These are phyloP conservation scores for Gila robusta DNA, from an alignment of 2,797 vertebrate genomes.

Conservation along the genomic window DNA sequence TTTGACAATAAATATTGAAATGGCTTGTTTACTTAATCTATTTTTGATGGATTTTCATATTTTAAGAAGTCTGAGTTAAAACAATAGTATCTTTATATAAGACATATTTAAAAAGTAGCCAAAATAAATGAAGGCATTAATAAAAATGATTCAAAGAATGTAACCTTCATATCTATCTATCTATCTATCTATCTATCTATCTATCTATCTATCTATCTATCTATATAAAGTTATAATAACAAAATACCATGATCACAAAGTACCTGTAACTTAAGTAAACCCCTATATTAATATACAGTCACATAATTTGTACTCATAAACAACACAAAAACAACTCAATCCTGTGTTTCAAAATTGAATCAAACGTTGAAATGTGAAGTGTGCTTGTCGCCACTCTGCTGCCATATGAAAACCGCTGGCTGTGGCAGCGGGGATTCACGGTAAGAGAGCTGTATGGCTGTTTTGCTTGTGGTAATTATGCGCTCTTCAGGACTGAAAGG, in stretches of 20 bases:
- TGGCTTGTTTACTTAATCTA: neutral
- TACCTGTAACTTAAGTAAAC: neutral
- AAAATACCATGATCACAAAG: neutral
- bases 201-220: too few relatives aligned
- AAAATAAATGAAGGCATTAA: neutral
- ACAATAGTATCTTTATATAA: neutral
- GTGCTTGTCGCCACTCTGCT: conserved; percentile 32
- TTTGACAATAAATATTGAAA: neutral
- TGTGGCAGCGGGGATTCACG: neutral
- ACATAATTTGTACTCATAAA: conserved; percentile 20
- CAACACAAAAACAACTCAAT: conserved; percentile 31
- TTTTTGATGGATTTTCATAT: neutral
- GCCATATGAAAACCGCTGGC: conserved; percentile 18
- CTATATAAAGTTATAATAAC: neutral
- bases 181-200: too few relatives aligned
- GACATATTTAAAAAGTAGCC: neutral
- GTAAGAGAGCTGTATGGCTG: conserved; percentile 20
- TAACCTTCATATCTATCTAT: neutral
- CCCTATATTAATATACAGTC: neutral
- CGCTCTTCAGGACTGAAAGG: conserved; percentile 42
- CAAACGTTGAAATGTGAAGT: conserved; percentile 25
- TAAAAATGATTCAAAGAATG: neutral
- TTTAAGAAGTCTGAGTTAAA: neutral
- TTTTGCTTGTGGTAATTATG: conserved; percentile 31
- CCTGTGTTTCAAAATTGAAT: conserved; percentile 22